These are phyloP conservation scores for Nycteola revayana DNA, from an alignment of 2,888 invertebrate species.

Conservation along the genomic window DNA sequence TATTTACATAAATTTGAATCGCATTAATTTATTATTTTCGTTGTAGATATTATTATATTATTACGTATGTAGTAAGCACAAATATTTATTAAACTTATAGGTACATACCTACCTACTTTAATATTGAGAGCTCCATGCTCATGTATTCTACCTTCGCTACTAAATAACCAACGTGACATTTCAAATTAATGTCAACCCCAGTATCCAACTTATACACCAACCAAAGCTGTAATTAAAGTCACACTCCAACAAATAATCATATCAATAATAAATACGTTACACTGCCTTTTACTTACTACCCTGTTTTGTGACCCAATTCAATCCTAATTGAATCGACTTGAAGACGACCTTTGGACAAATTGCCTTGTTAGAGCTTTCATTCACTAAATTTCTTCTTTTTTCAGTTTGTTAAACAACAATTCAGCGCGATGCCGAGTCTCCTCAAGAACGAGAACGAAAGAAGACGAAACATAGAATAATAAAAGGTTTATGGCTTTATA, in stretches of 20 bases:
- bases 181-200: constrained; percentile 4
- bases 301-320: constrained; percentile 37
- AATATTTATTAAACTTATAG: no score
- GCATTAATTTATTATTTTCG: no score
- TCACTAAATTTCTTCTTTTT: constrained; percentile 23
- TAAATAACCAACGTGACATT: constrained; percentile 2
- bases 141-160: no score
- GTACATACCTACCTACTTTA: no score
- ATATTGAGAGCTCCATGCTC: no score
- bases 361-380: constrained; percentile 27
- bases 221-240: constrained; percentile 8
- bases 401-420: constrained; percentile 17
- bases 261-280: constrained; percentile 17
- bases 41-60: no score
- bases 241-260: constrained; percentile 12
- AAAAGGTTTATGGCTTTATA: no score
- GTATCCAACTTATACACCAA: constrained; percentile 1
- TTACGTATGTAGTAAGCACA: no score
- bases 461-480: constrained; percentile 7
- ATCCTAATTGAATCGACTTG: constrained; percentile 38
- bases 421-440: constrained; percentile 2
- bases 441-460: no score
- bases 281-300: constrained; percentile 25
- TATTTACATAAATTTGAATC: no score
- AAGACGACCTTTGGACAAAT: constrained; percentile 31